Percentiles rank a stretch among this genome's conserved stretches.
phyloP scores from a whole-genome alignment of 2,888 invertebrate species.

The Andrena hattorfiana region DNA sequence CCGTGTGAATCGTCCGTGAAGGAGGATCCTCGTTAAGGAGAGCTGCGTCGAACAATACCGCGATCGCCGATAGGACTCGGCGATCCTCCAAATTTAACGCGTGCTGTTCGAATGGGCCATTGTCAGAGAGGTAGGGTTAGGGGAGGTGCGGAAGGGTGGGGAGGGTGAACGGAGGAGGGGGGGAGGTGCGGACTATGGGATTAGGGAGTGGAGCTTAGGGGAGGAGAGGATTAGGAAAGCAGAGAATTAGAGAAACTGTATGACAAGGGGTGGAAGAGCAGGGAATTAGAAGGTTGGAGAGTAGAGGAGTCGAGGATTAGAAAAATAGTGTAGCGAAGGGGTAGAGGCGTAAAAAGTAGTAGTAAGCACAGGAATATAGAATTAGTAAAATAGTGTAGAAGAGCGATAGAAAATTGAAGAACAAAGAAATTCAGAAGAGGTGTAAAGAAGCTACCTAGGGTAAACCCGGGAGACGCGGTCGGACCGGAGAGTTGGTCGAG shows the following conservation, averaged over 20 bases:
- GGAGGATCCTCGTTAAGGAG: slow-evolving; percentile 54
- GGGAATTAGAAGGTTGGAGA: background rate
- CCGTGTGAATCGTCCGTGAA: slow-evolving; percentile 71
- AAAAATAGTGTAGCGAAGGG: background rate
- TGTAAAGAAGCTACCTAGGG: no score
- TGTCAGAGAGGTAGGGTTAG: no score
- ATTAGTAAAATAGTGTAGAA: no score
- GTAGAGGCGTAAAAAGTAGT: background rate
- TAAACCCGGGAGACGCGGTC: no score
- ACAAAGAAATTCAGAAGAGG: no score
- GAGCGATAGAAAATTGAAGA: no score
- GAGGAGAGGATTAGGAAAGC: background rate
- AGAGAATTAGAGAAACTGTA: no score
- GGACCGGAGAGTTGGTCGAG: no score
- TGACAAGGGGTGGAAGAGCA: background rate
- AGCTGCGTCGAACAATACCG: slow-evolving; percentile 43
- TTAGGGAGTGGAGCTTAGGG: background rate
- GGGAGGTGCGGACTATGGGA: background rate
- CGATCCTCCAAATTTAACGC: slow-evolving; percentile 1
- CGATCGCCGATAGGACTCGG: slow-evolving; percentile 32
- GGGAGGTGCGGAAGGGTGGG: background rate
- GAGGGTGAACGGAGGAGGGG: background rate
- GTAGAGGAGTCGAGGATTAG: background rate
- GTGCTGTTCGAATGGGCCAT: slow-evolving; percentile 2
- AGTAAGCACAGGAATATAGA: no score